These are phyloP conservation scores for Camelus bactrianus DNA, from an alignment of 2,113 vertebrate species.

Conservation along the genomic window DNA sequence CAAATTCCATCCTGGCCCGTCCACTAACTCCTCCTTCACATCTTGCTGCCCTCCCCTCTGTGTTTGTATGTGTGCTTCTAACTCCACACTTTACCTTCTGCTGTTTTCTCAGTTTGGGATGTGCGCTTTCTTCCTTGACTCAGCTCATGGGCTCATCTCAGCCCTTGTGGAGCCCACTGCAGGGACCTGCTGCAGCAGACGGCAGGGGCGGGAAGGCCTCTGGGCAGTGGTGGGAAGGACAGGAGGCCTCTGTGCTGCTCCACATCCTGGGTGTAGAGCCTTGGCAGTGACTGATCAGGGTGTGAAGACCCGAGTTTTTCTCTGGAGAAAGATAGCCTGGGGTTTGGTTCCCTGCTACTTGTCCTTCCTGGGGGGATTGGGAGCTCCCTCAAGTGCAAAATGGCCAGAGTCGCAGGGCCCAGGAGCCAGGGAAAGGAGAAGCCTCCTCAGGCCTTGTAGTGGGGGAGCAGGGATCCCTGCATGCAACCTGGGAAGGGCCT, in stretches of 20 bases:
- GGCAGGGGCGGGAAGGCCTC: background rate
- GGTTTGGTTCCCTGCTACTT: background rate
- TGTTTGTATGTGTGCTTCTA: fast-evolving
- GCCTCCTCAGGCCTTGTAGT: background rate
- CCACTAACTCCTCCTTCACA: background rate
- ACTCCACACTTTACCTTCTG: background rate
- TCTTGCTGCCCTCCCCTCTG: background rate
- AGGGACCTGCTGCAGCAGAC: background rate
- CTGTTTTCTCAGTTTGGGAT: background rate
- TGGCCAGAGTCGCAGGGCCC: background rate
- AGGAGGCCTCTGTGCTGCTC: background rate
- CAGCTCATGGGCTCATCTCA: background rate
- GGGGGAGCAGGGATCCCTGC: background rate
- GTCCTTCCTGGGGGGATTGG: background rate
- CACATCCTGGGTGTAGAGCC: background rate
- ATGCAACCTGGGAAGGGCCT: background rate
- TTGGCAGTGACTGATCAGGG: background rate
- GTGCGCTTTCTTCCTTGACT: background rate
- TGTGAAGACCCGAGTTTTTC: background rate
- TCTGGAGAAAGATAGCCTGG: background rate
- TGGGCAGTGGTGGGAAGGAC: fast-evolving
- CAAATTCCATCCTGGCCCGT: background rate
- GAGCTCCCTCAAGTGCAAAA: background rate
- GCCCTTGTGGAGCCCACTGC: background rate
- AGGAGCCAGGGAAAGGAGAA: background rate